Conservation (phyloP, 2,888 invertebrate species). For the Acleris emargana region DNA sequence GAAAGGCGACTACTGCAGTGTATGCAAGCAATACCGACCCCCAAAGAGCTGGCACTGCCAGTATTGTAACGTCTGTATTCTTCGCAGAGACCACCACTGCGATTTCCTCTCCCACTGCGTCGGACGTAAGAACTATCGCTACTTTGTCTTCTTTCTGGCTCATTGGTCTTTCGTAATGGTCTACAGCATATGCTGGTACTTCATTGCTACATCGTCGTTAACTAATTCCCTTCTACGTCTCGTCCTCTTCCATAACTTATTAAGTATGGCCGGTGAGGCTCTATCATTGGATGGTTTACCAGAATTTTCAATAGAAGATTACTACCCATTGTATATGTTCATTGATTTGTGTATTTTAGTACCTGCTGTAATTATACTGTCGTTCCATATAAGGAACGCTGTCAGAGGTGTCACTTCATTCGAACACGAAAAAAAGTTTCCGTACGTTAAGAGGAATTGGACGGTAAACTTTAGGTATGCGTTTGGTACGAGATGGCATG, state of each 20-base stretch:
- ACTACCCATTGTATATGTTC: slow-evolving; percentile 51
- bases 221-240: slow-evolving; percentile 42
- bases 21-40: slow-evolving; percentile 88
- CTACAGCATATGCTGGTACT: slow-evolving; percentile 59
- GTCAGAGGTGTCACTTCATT: slow-evolving; percentile 78
- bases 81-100: slow-evolving; percentile 93
- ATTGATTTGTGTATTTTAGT: slow-evolving; percentile 50
- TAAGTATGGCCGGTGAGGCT: slow-evolving; percentile 69
- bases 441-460: slow-evolving; percentile 85
- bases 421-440: slow-evolving; percentile 65
- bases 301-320: slow-evolving; percentile 53
- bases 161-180: slow-evolving; percentile 87
- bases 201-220: slow-evolving; percentile 38
- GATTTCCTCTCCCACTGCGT: slow-evolving; percentile 92
- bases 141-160: slow-evolving; percentile 88
- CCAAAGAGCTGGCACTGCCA: slow-evolving; percentile 94
- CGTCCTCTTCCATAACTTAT: no score
- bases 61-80: slow-evolving; percentile 90
- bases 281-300: slow-evolving; percentile 85
- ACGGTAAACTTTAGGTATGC: slow-evolving; percentile 87
- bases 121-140: slow-evolving; percentile 91
- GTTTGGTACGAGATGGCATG: slow-evolving; percentile 43
- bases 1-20: slow-evolving; percentile 84
- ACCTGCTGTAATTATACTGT: slow-evolving; percentile 52
- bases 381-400: slow-evolving; percentile 73